A percentile compares a stretch with the other conserved stretches of the same genome.
Evolutionary conservation across 1,140 invertebrate genomes (phyloP).

Genomic region (Papilio xuthus): DNA sequence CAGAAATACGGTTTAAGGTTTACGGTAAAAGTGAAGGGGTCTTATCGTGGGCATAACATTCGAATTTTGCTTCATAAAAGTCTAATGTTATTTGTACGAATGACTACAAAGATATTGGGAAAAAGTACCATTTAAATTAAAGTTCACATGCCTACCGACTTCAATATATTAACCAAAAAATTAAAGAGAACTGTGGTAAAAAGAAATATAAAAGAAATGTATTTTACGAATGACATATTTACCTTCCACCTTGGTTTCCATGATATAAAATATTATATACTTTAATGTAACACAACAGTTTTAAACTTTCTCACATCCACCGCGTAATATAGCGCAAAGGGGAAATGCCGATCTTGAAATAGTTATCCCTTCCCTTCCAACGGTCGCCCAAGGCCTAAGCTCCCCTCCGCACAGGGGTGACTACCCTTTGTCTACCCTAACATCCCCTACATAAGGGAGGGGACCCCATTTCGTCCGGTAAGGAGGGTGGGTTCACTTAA

Average conservation of each 20-base stretch:
- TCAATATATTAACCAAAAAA: background rate
- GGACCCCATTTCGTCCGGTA: constrained; percentile 71
- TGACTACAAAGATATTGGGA: background rate
- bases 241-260: constrained; percentile 18
- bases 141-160: background rate
- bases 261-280: background rate
- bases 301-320: constrained; percentile 57
- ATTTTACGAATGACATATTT: background rate
- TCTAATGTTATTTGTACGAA: background rate
- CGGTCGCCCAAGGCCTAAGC: constrained; percentile 67
- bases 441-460: constrained; percentile 73
- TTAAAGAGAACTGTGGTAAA: background rate
- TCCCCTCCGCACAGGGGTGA: constrained; percentile 77
- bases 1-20: background rate
- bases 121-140: background rate
- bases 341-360: constrained; percentile 71
- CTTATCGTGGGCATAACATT: background rate
- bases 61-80: background rate
- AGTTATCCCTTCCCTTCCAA: constrained; percentile 71
- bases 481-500: constrained; percentile 63
- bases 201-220: background rate
- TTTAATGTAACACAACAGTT: background rate
- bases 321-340: constrained; percentile 51
- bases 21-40: constrained; percentile 10
- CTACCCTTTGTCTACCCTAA: constrained; percentile 77